Evolutionary conservation across 2,888 invertebrate species (phyloP), one percentile per base, ranked within the genome.

Genomic region (Sphaerophoria rueppellii): DNA sequence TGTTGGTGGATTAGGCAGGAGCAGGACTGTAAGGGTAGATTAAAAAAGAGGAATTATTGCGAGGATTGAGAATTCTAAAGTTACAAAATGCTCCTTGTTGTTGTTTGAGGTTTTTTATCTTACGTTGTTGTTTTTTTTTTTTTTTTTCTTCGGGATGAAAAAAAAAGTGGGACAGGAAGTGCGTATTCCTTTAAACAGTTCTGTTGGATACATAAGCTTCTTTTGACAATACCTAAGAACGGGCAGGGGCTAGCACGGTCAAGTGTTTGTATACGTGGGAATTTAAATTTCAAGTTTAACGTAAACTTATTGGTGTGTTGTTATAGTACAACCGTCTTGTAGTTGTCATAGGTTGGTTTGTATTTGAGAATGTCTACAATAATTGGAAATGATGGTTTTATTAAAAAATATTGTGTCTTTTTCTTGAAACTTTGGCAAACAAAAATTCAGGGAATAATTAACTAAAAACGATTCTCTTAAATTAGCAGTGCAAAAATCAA

Each of bases 281-380:
- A 67, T 77, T 72, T 24, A 32, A 55, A 72, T 77, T 76, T 72
- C 67, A 72, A 82, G 76, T 82, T 77, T 82, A 61, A 67, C 65
- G 54, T 67, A 58, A 70, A 52, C 11, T 37, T 5, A 54, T 69
- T 60, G 48, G 35, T 58, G n/a, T n/a, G 48, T 48, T 58, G n/a
- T n/a, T 46, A 32, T 11, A 24, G 24, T 24, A n/a, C 32, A 70
- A 32, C n/a, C 16, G 34, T 57, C 2, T 7, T 40, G 14, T 70
- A 5, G 37, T 43, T 12, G 6, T 37, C 9, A 7, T 40, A 40
- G 6, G 9, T 40, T 6, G 6, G 6, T 40, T 7, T 40, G 40
- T 40, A 40, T 40, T 40, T 2, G 6, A 4, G 24, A 24, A 24
- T 24, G 24, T 24, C 24, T 24, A 24, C 24, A 24, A 24, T 24